Evolutionary conservation across 37 sponge, comb jelly and placozoan genomes (phyloP).

Genomic region (Crambe crambe): DNA sequence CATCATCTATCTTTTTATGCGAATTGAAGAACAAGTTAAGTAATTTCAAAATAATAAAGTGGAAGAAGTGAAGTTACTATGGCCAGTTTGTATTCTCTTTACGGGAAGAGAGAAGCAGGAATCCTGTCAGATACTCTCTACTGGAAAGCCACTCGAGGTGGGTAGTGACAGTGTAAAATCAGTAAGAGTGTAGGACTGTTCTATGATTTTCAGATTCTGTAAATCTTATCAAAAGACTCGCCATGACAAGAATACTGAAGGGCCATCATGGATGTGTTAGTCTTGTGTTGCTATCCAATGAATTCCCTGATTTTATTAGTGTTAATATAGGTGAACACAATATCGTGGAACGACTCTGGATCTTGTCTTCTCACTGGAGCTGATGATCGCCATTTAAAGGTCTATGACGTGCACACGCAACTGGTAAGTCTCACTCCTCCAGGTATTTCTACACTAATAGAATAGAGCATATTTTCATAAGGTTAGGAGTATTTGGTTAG

Average conservation of each 20-base stretch:
- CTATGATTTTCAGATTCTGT: slow-evolving; percentile 27
- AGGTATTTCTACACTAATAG: slow-evolving; percentile 2
- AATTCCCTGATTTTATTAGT: background rate
- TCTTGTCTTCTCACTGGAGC: slow-evolving; percentile 74
- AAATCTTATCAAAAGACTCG: slow-evolving; percentile 42
- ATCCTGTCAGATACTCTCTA: slow-evolving; percentile 3
- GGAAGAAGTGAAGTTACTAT: too few species aligned
- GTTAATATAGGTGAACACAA: slow-evolving; percentile 72
- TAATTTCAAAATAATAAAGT: background rate
- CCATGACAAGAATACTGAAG: slow-evolving; percentile 22
- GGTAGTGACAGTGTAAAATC: background rate
- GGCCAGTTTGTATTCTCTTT: slow-evolving; percentile 23
- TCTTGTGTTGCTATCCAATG: background rate
- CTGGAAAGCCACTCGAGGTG: slow-evolving; percentile 34
- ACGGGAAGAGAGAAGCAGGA: slow-evolving; percentile 18
- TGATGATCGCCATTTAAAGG: slow-evolving; percentile 85
- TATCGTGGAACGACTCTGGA: slow-evolving; percentile 77
- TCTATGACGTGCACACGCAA: slow-evolving; percentile 50
- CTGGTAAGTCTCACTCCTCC: slow-evolving; percentile 4
- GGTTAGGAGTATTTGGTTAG: too few species aligned
- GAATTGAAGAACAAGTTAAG: too few species aligned
- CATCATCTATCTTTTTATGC: background rate
- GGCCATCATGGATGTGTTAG: slow-evolving; percentile 78
- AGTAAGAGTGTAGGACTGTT: background rate
- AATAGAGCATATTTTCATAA: too few species aligned